Conservation (phyloP, 2,113 vertebrate species). For the Peucedramus taeniatus region DNA sequence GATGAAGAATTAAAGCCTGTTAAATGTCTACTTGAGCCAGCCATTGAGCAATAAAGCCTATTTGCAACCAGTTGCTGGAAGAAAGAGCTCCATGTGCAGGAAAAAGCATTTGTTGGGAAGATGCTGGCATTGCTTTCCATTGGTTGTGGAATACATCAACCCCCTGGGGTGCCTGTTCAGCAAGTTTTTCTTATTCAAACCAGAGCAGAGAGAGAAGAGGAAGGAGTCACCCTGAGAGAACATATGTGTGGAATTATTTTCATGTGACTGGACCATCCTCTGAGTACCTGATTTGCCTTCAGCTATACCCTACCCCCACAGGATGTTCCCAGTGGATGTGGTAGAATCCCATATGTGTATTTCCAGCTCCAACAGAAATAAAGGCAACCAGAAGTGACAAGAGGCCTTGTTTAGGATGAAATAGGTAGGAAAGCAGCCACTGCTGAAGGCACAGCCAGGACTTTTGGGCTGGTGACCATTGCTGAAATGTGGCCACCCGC, state of each 20-base stretch:
- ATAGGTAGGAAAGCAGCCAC: not conserved
- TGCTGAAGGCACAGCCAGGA: not conserved
- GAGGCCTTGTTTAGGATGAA: not conserved
- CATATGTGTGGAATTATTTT: not conserved
- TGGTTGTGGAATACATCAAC: not conserved
- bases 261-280: not conserved
- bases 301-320: not conserved
- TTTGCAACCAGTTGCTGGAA: not conserved
- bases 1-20: conserved; percentile 54
- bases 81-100: not conserved
- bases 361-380: not conserved
- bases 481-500: not conserved
- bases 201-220: not conserved
- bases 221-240: not conserved
- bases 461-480: not conserved
- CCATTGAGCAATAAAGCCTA: conserved; percentile 30
- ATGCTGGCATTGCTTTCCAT: not conserved
- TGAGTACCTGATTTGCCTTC: not conserved
- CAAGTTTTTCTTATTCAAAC: not conserved
- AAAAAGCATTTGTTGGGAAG: conserved; percentile 14
- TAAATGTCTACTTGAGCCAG: conserved; percentile 10
- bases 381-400: not conserved
- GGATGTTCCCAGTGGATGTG: not conserved
- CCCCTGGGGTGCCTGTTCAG: not conserved
- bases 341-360: not conserved